Conservation (phyloP, 2,113 vertebrate species). For the Myodes glareolus region DNA sequence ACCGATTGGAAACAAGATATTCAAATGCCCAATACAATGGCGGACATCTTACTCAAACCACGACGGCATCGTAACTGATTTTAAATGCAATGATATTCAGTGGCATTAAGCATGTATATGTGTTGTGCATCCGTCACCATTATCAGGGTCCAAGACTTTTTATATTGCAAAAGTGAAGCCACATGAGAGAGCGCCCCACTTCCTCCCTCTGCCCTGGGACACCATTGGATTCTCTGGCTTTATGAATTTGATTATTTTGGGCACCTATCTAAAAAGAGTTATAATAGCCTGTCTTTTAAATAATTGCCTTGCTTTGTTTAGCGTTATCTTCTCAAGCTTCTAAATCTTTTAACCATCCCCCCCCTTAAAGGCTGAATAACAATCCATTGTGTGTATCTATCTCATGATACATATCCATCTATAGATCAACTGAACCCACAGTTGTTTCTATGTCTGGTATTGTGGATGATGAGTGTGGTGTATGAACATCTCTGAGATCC, state of each 20-base stretch:
- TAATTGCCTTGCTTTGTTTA: slow-evolving; percentile 8
- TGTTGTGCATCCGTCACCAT: too few relatives aligned
- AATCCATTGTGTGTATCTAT: not conserved
- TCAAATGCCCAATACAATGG: not conserved
- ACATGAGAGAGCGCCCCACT: not conserved
- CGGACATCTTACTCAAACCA: too few relatives aligned
- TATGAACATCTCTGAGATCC: not conserved
- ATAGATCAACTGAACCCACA: not conserved
- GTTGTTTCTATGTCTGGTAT: not conserved
- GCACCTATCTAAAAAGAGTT: not conserved
- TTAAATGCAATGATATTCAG: not conserved
- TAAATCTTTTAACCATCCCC: not conserved
- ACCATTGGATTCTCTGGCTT: not conserved
- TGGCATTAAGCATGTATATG: not conserved
- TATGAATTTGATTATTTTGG: not conserved
- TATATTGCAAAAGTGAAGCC: not conserved
- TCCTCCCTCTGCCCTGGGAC: not conserved
- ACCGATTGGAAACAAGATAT: not conserved
- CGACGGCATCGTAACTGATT: not conserved
- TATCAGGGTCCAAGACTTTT: not conserved
- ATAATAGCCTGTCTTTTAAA: not conserved
- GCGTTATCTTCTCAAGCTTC: not conserved
- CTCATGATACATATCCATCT: not conserved
- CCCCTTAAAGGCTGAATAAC: not conserved
- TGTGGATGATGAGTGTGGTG: not conserved